Percentiles rank a stretch among this genome's conserved stretches.
Evolutionary conservation across 23 tunicate genomes (phyloP).

Genomic region (Styela clava): DNA sequence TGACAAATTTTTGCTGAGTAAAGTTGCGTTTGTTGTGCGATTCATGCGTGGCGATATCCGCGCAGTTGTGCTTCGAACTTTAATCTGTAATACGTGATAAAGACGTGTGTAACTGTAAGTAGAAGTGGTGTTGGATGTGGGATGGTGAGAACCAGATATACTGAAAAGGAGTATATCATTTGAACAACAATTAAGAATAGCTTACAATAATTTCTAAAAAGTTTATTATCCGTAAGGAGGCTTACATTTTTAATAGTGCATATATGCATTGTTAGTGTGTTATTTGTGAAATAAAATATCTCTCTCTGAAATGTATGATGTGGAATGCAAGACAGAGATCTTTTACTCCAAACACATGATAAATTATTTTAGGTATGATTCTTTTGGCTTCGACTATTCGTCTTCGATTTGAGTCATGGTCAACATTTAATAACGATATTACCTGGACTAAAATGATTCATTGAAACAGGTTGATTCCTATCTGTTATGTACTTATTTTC

Average conservation of each 20-base stretch:
- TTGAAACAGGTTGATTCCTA: background rate
- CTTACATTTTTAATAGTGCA: too few relatives aligned
- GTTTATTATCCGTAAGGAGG: too few relatives aligned
- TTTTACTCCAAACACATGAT: background rate
- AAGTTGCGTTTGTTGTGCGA: background rate
- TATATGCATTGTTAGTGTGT: too few relatives aligned
- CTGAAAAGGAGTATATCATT: too few relatives aligned
- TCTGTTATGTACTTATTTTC: background rate
- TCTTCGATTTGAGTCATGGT: background rate
- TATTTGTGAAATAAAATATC: background rate
- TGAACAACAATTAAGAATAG: background rate
- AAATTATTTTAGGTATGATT: background rate
- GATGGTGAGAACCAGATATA: too few relatives aligned
- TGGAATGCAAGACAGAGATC: too few relatives aligned
- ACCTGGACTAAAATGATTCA: background rate
- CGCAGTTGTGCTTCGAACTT: background rate
- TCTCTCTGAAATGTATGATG: background rate
- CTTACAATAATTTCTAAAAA: too few relatives aligned
- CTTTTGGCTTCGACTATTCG: background rate
- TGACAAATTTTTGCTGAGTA: background rate
- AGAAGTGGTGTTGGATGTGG: too few relatives aligned
- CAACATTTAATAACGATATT: background rate
- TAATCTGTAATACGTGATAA: background rate
- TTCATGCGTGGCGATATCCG: background rate
- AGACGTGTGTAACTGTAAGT: too few relatives aligned